A percentile compares a stretch with the other conserved stretches of the same genome.
Conservation (phyloP, 37 sponge, comb jelly and placozoan species). For the Ephydatia muelleri region DNA sequence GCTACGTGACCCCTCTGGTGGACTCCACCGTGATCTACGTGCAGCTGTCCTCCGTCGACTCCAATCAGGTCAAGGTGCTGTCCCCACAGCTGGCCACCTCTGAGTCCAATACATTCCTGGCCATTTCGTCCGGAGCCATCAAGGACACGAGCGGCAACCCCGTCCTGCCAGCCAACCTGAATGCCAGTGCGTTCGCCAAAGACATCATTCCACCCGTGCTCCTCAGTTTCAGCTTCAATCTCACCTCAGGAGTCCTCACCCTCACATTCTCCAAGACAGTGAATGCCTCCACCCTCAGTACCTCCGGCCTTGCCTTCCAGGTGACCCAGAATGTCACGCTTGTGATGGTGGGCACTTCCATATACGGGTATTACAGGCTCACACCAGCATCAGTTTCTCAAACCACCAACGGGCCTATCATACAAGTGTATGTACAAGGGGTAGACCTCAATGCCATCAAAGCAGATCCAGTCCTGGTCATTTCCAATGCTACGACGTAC, state of each 20-base stretch:
- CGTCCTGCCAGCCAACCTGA: constrained; percentile 22
- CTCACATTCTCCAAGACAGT: constrained; percentile 86
- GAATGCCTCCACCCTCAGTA: constrained; percentile 60
- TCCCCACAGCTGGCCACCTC: constrained; percentile 73
- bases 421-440: constrained; percentile 35
- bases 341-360: neutral
- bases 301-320: constrained; percentile 73
- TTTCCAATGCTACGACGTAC: constrained; percentile 59
- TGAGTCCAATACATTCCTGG: constrained; percentile 56
- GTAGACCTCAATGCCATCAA: constrained; percentile 78
- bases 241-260: constrained; percentile 69
- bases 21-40: constrained; percentile 62
- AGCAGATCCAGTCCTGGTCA: constrained; percentile 56
- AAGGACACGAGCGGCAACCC: constrained; percentile 68
- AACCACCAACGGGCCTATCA: constrained; percentile 32
- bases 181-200: constrained; percentile 26
- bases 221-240: constrained; percentile 75
- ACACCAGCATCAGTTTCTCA: constrained; percentile 54
- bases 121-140: constrained; percentile 32
- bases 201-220: constrained; percentile 57
- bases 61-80: constrained; percentile 76
- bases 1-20: constrained; percentile 28
- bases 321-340: constrained; percentile 24
- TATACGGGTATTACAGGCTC: constrained; percentile 41
- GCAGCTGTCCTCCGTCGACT: constrained; percentile 65